A percentile compares a stretch with the other conserved stretches of the same genome.
phyloP scores from a whole-genome alignment of 2,113 vertebrate species.

The Gavialis gangeticus region DNA sequence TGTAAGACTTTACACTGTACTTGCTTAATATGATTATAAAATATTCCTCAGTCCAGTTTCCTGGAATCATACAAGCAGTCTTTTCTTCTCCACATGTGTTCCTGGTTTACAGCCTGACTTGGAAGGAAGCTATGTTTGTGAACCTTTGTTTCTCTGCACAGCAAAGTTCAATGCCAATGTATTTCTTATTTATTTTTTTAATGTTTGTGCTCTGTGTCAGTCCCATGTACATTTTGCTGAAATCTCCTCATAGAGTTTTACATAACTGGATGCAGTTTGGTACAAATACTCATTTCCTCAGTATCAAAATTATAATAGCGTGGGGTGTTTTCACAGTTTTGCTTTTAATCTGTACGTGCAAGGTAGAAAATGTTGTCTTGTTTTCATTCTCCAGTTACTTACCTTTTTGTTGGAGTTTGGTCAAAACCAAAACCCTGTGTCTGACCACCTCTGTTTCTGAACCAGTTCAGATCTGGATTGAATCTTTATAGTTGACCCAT shows the following conservation, averaged over 20 bases:
- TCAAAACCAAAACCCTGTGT: not conserved
- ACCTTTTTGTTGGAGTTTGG: not conserved
- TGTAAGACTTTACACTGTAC: constrained; percentile 39
- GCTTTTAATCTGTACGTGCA: not conserved
- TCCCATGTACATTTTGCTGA: not conserved
- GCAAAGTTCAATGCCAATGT: not conserved
- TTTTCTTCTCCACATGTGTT: constrained; percentile 61
- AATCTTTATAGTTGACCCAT: not conserved
- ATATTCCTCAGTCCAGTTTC: constrained; percentile 40
- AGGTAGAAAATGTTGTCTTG: not conserved
- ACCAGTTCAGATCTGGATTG: not conserved
- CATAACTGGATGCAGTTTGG: not conserved
- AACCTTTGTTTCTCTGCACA: constrained; percentile 30
- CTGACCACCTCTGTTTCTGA: not conserved
- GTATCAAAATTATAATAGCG: not conserved
- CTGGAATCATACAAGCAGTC: constrained; percentile 36
- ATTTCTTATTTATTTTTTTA: constrained; percentile 30
- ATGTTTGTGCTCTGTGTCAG: not conserved
- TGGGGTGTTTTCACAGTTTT: not conserved
- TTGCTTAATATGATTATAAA: constrained; percentile 22
- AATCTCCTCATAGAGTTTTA: not conserved
- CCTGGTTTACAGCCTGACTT: constrained; percentile 51
- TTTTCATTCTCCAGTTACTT: not conserved
- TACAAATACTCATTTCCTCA: not conserved
- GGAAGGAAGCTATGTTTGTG: constrained; percentile 25